Base-by-base conservation (phyloP, 2,888 invertebrate genomes). In the Nezara viridula region DNA sequence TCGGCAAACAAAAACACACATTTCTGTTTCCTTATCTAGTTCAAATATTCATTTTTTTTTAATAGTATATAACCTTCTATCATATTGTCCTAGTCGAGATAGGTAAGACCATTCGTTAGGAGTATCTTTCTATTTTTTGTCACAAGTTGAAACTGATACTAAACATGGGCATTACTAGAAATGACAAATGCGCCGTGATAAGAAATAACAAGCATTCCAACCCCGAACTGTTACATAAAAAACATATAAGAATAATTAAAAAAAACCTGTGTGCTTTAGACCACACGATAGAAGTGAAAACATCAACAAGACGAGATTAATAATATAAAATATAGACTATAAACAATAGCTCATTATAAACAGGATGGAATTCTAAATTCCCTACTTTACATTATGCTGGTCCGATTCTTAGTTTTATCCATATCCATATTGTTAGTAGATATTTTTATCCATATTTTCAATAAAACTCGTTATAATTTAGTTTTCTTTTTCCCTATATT, bases 1-100 rank as follows among this genome's bases (percentile, higher is more conserved):
- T 19, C 66, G 66, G 16, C 66, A 37, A 73, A 73, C 66, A 73
- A 73, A 73, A 73, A 73, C 66, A 73, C 66, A 73, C 32, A 37
- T 73, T 37, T 73, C 66, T 73, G 66, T 21, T 32, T 37, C 37
- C 66, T 73, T 73, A 73, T 73, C 66, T 73, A 37, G 66, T 21
- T 73, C 66, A 73, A 73, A 73, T 73, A 73, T 73, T 73, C 6
- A 24, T 21, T 73, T 73, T 66, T 37, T 73, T 73, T 37, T 73
- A 19, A 14, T 37, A 21, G 66, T 32, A 37, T 19, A 37, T 73
- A 73, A 5, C 37, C 21, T 32, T 37, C 21, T 73, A 32, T 73
- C 37, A 21, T 37, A 73, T 73, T 73, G 66, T 73, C 66, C 37
- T 73, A 73, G 19, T 37, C 5, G 66, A 37, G 21, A 73, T 4